Evolutionary conservation across 2,113 vertebrate species (phyloP).

Genomic region (Thomomys bottae): DNA sequence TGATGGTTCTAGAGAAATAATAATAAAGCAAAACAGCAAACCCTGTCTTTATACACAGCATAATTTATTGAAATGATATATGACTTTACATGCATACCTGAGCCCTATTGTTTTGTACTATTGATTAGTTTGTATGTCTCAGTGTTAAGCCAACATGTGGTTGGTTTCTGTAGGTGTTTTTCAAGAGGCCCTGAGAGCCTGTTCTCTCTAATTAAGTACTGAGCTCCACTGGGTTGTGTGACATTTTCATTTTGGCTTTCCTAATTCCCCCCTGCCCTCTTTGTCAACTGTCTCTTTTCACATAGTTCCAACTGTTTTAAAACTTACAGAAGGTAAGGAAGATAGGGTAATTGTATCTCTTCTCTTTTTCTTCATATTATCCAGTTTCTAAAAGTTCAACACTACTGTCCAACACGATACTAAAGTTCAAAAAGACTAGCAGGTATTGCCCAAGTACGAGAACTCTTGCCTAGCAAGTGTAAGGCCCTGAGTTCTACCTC

Average conservation of each 20-base stretch:
- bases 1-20: constrained; percentile 85
- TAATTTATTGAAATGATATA: constrained; percentile 88
- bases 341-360: constrained; percentile 3
- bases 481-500: too few relatives aligned
- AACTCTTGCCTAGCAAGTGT: too few relatives aligned
- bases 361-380: not conserved
- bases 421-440: too few relatives aligned
- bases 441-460: too few relatives aligned
- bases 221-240: constrained; percentile 71
- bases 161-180: constrained; percentile 77
- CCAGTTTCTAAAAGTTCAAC: constrained; percentile 39
- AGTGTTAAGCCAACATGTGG: constrained; percentile 82
- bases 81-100: constrained; percentile 87
- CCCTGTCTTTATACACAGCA: constrained; percentile 75
- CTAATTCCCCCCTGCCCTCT: constrained; percentile 55
- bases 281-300: constrained; percentile 71
- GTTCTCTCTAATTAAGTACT: constrained; percentile 82
- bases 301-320: constrained; percentile 68
- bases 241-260: constrained; percentile 72
- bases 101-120: constrained; percentile 87
- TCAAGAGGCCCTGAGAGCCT: constrained; percentile 78
- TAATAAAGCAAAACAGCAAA: too few relatives aligned
- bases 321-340: constrained; percentile 56
- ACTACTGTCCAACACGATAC: too few relatives aligned
- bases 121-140: constrained; percentile 85